Evolutionary conservation across 2,797 vertebrate species (phyloP), one percentile per base, ranked within the genome.

Genomic region (Sternotherus odoratus): DNA sequence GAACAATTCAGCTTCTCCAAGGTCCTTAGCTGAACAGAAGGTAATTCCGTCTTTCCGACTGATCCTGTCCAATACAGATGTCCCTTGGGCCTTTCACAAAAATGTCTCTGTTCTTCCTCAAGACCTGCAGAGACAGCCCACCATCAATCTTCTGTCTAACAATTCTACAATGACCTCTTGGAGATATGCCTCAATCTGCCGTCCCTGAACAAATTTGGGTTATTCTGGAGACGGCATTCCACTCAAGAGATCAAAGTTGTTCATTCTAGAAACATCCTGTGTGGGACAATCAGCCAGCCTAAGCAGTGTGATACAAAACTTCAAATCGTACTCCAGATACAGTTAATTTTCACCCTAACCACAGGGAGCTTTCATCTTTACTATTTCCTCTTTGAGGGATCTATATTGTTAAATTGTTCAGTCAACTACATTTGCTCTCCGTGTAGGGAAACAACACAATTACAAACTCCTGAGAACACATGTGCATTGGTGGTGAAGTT

Each of bases 41-140:
- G 51, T n/a, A 80, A 72, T 0, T 0, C 28, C 43, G 15, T 1
- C 57, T 63, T 63, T 63, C 57, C 57, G n/a, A 17, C 1, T 57
- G 77, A 33, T 48, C 5, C 15, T 79, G 72, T 92, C 88, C 77
- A 66, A 79, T 54, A 49, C 49, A 60, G 33, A 24, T 53, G 53
- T 53, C 53, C 53, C 53, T 53, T 21, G 24, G 53, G 53, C 21
- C 53, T 21, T 4, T 24, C 53, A 53, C 23, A 23, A 53, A 53
- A 10, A 19, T 24, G 53, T 24, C 53, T 23, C 8, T 53, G 53
- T 21, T 21, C 89, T 60, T 93, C 83, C 69, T 93, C 82, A 50
- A 48, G 69, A 24, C 53, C 53, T 53, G 9, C 23, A 53, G 10
- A 53, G 53, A 24, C 21, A 53, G 53, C 24, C 23, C 21, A 9